Evolutionary conservation across 2,113 vertebrate species (phyloP).

Genomic region (Chrysemys picta): DNA sequence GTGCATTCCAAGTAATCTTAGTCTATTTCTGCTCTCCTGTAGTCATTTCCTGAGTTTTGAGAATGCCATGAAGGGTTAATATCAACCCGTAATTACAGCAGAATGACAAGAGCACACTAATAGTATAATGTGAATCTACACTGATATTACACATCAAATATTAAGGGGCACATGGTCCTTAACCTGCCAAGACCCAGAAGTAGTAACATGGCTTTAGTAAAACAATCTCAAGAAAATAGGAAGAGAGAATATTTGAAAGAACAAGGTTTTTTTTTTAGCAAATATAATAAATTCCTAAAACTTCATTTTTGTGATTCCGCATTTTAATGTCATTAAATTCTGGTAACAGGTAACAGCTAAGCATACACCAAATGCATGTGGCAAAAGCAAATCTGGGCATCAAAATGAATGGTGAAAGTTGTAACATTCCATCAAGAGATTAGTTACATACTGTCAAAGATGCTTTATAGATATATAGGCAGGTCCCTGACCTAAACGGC

Average conservation of each 20-base stretch:
- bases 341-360: background rate
- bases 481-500: background rate
- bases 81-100: background rate
- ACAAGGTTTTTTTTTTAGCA: background rate
- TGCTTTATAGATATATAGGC: background rate
- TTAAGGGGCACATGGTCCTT: background rate
- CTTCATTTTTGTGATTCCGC: background rate
- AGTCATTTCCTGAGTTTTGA: background rate
- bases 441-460: background rate
- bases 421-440: background rate
- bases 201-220: background rate
- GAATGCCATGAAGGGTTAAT: background rate
- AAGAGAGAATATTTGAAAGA: background rate
- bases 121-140: background rate
- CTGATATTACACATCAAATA: background rate
- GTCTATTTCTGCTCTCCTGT: background rate
- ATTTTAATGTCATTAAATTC: background rate
- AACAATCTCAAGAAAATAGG: background rate
- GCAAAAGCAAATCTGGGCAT: rapidly evolving
- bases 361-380: background rate
- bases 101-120: background rate
- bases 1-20: background rate
- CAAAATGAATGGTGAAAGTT: background rate
- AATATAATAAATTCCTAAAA: background rate
- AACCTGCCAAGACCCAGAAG: background rate